These are phyloP conservation scores for Temnothorax longispinosus DNA, from an alignment of 1,140 invertebrate genomes.

Conservation along the genomic window DNA sequence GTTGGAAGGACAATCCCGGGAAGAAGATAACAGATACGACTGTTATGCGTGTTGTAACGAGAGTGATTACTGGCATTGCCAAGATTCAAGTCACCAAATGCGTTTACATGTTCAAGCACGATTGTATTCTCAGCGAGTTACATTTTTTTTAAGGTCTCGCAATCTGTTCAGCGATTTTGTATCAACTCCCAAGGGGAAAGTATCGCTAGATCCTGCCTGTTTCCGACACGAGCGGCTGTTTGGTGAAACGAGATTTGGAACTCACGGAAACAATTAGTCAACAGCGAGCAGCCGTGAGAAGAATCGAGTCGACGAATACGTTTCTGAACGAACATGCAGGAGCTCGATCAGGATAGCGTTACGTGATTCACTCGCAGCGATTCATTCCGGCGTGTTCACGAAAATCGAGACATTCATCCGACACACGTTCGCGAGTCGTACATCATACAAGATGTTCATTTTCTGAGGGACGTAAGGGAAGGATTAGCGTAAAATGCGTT, in stretches of 20 bases:
- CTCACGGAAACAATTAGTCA: not conserved
- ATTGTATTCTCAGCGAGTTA: constrained; percentile 1
- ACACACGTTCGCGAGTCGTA: not conserved
- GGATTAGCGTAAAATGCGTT: not conserved
- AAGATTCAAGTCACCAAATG: not conserved
- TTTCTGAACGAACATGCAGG: not conserved
- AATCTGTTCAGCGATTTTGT: not conserved
- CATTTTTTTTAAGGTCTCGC: not conserved
- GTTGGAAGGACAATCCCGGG: not conserved
- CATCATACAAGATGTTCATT: not conserved
- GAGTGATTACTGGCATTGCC: not conserved
- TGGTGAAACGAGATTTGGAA: not conserved
- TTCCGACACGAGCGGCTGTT: not conserved
- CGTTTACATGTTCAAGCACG: not conserved
- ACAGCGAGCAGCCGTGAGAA: not conserved
- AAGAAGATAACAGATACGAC: not conserved
- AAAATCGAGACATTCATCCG: not conserved
- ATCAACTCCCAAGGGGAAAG: not conserved
- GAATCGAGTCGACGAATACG: not conserved
- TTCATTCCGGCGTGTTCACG: not conserved
- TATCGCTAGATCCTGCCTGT: not conserved
- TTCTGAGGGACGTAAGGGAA: not conserved
- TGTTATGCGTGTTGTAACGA: not conserved
- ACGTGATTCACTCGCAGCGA: not conserved
- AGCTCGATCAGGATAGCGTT: not conserved